Conservation (phyloP, 2,888 invertebrate genomes). For the Campoletis raptor region DNA sequence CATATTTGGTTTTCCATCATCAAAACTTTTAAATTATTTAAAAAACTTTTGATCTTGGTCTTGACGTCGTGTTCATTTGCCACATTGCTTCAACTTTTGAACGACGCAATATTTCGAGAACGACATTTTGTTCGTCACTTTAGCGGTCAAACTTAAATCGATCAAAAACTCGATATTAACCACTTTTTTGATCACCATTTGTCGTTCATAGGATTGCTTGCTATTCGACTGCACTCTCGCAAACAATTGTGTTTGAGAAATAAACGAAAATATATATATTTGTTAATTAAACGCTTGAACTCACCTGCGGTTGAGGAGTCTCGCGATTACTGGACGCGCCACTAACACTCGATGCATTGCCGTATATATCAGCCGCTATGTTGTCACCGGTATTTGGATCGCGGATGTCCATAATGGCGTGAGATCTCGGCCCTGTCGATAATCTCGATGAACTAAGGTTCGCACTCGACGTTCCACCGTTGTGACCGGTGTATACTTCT, state of each 20-base stretch:
- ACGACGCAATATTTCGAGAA: slow-evolving; percentile 27
- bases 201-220: background rate
- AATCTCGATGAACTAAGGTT: slow-evolving; percentile 68
- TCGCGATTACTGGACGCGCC: slow-evolving; percentile 86
- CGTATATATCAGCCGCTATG: slow-evolving; percentile 85
- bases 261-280: background rate
- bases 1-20: background rate
- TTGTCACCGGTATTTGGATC: slow-evolving; percentile 86
- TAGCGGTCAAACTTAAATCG: background rate
- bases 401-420: slow-evolving; percentile 85
- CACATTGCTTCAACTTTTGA: slow-evolving; percentile 1
- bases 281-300: slow-evolving; percentile 62
- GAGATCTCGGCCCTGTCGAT: slow-evolving; percentile 76
- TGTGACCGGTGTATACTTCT: slow-evolving; percentile 80
- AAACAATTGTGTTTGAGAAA: background rate
- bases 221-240: background rate
- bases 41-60: background rate
- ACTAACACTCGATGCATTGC: slow-evolving; percentile 85
- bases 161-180: background rate
- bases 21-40: background rate
- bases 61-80: background rate
- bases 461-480: slow-evolving; percentile 76
- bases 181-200: background rate
- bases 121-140: background rate
- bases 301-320: slow-evolving; percentile 85